Percentiles rank a stretch among this genome's conserved stretches.
Evolutionary conservation across 2,888 invertebrate species (phyloP).

Genomic region (Slavum lentiscoides): DNA sequence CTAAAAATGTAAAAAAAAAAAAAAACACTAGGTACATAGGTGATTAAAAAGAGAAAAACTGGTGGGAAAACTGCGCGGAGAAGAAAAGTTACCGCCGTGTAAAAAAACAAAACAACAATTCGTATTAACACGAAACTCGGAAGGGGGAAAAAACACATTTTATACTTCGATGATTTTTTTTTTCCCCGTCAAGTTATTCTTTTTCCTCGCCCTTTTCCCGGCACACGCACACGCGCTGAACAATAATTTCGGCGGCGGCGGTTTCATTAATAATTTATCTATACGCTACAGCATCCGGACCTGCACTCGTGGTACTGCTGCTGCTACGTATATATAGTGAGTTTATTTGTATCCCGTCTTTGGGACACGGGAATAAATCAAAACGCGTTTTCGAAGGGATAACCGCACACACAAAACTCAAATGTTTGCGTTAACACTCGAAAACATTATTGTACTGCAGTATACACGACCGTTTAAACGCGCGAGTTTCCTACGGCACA

Average conservation of each 20-base stretch:
- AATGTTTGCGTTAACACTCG: conserved; percentile 46
- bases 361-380: conserved; percentile 42
- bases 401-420: conserved; percentile 7
- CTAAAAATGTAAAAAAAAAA: no score
- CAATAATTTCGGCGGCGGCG: neutral
- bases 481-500: neutral
- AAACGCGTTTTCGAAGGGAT: conserved; percentile 23
- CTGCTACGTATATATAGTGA: neutral
- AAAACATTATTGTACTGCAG: conserved; percentile 19
- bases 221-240: neutral
- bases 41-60: neutral
- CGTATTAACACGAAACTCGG: no score
- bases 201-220: no score
- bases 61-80: neutral
- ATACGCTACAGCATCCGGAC: neutral
- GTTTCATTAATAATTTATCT: conserved; percentile 50
- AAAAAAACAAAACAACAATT: no score
- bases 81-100: neutral
- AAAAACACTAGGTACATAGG: no score
- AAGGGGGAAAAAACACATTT: no score
- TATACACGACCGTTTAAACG: conserved; percentile 26
- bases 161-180: no score
- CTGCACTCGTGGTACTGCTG: neutral
- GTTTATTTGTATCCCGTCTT: conserved; percentile 24
- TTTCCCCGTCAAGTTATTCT: no score